Evolutionary conservation across 2,797 vertebrate species (phyloP).

Genomic region (Argentina silus): DNA sequence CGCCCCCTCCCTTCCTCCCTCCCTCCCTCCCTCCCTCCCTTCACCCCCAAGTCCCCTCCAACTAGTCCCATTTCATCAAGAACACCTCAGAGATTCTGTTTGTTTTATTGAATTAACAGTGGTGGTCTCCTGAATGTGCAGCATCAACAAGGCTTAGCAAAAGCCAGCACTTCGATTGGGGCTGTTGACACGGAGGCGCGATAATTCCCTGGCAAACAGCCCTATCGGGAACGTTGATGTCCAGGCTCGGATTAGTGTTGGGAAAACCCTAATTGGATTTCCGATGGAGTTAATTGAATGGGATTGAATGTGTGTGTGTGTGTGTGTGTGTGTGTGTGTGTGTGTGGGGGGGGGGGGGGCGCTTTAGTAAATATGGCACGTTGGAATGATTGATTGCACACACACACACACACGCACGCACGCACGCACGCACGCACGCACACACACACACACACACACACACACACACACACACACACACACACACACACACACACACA

Average conservation of each 20-base stretch:
- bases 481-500: no score
- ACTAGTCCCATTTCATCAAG: conserved; percentile 15
- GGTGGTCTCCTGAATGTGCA: conserved; percentile 44
- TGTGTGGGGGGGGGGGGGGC: neutral
- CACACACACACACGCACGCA: no score
- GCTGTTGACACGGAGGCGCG: conserved; percentile 15
- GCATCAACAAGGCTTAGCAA: conserved; percentile 46
- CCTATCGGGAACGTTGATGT: conserved; percentile 44
- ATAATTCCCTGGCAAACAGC: conserved; percentile 54
- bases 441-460: no score
- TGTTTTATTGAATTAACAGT: conserved; percentile 49
- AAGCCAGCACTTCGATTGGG: conserved; percentile 40
- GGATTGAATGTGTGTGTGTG: conserved; percentile 25
- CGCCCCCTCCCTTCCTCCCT: neutral
- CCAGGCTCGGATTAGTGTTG: conserved; percentile 47
- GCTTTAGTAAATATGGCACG: neutral
- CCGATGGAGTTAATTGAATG: conserved; percentile 49
- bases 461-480: no score
- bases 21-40: neutral
- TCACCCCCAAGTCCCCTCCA: neutral
- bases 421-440: no score
- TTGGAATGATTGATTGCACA: no score
- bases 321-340: conserved; percentile 14
- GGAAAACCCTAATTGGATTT: conserved; percentile 53
- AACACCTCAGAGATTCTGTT: conserved; percentile 39